phyloP scores from a whole-genome alignment of 2,113 vertebrate genomes.

The Campylomormyrus tamandua region DNA sequence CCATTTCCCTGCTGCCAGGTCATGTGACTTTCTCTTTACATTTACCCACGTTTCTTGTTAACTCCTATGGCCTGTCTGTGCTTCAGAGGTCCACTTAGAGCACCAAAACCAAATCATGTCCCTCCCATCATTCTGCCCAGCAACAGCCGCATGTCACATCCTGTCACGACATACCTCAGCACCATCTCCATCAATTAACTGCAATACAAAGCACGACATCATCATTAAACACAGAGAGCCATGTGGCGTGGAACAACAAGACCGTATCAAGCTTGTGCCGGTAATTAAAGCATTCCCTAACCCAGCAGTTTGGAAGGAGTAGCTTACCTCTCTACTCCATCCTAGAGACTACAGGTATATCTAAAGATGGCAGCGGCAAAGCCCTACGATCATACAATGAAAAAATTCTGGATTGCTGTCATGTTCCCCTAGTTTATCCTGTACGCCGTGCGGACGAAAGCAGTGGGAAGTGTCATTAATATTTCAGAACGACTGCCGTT shows the following conservation, averaged over 20 bases:
- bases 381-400: neutral
- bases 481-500: conserved; percentile 45
- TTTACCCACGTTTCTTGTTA: neutral
- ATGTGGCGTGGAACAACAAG: neutral
- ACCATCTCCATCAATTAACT: neutral
- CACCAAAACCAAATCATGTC: neutral
- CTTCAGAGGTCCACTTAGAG: neutral
- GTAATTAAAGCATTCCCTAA: neutral
- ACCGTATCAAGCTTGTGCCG: neutral
- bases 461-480: conserved; percentile 44
- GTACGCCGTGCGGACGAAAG: conserved; percentile 25
- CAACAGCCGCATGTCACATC: neutral
- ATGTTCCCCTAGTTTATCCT: neutral
- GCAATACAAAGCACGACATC: neutral
- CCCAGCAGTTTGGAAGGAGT: neutral
- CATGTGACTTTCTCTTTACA: neutral
- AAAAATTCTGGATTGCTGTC: neutral
- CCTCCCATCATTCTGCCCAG: neutral
- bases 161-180: neutral
- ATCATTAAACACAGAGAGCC: neutral
- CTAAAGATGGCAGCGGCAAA: neutral
- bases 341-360: neutral
- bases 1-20: neutral
- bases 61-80: neutral
- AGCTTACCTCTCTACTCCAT: neutral